Conservation (phyloP, 2,888 invertebrate genomes). For the Eurytoma adleriae region DNA sequence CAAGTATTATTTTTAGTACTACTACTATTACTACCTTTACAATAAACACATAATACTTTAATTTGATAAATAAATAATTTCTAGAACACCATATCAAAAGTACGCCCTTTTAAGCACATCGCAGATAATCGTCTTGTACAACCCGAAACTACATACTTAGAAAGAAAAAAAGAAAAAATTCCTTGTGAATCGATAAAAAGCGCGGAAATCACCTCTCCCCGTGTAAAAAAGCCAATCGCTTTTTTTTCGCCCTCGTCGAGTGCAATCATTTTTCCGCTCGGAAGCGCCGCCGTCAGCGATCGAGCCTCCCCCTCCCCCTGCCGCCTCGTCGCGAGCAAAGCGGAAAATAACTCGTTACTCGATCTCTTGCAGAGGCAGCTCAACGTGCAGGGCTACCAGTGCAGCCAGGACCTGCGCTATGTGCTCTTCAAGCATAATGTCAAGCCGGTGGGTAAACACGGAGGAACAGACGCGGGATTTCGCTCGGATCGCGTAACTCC, state of each 20-base stretch:
- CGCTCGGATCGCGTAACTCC: no score
- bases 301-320: not conserved
- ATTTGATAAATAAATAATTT: no score
- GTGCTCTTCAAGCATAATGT: slow-evolving; percentile 93
- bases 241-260: slow-evolving; percentile 11
- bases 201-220: not conserved
- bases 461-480: no score
- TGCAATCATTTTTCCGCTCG: slow-evolving; percentile 32
- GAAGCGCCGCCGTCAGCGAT: slow-evolving; percentile 17
- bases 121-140: no score
- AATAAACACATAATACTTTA: no score
- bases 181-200: not conserved
- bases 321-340: not conserved
- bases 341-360: slow-evolving; percentile 42
- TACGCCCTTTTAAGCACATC: no score
- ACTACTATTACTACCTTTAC: no score
- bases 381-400: slow-evolving; percentile 91
- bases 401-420: slow-evolving; percentile 90
- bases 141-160: no score
- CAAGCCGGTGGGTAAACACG: slow-evolving; percentile 84
- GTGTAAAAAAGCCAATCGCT: not conserved
- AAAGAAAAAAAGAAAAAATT: no score
- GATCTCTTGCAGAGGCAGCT: slow-evolving; percentile 85
- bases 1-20: no score
- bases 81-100: no score